phyloP scores from a whole-genome alignment of 2,888 invertebrate species.

The Cylindroiulus punctatus region DNA sequence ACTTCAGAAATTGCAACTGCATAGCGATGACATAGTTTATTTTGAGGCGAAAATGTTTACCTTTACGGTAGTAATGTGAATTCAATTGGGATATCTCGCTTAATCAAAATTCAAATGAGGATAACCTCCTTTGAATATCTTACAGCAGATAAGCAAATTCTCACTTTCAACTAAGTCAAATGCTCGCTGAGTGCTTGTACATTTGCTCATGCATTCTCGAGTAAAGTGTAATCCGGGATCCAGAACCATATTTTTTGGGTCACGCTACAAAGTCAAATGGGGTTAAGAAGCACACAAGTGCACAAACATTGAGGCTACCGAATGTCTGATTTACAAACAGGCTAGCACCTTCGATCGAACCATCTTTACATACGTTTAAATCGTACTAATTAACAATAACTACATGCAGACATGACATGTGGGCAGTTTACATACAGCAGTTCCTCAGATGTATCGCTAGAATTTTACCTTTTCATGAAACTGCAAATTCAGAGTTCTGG shows the following conservation, averaged over 20 bases:
- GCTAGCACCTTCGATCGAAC: too few species aligned
- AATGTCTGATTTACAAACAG: not conserved
- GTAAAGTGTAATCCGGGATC: not conserved
- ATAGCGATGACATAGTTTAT: not conserved
- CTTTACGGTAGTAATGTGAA: not conserved
- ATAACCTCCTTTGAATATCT: not conserved
- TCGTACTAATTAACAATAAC: too few species aligned
- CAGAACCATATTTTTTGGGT: not conserved
- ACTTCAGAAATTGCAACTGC: not conserved
- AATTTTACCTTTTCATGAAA: too few species aligned
- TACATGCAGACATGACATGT: too few species aligned
- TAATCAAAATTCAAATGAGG: not conserved
- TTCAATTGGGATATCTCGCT: not conserved
- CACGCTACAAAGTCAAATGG: conserved; percentile 18
- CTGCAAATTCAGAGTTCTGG: too few species aligned
- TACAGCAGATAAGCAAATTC: too few species aligned
- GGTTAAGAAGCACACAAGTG: not conserved
- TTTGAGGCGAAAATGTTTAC: not conserved
- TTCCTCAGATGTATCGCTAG: too few species aligned
- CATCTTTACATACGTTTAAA: too few species aligned
- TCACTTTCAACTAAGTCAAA: too few species aligned
- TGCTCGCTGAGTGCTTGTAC: too few species aligned
- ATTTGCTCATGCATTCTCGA: not conserved
- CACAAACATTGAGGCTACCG: not conserved
- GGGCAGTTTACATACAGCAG: too few species aligned